A percentile compares a stretch with the other conserved stretches of the same genome.
These are phyloP conservation scores for Holotrichia oblita DNA, from an alignment of 1,140 invertebrate genomes.

Conservation along the genomic window DNA sequence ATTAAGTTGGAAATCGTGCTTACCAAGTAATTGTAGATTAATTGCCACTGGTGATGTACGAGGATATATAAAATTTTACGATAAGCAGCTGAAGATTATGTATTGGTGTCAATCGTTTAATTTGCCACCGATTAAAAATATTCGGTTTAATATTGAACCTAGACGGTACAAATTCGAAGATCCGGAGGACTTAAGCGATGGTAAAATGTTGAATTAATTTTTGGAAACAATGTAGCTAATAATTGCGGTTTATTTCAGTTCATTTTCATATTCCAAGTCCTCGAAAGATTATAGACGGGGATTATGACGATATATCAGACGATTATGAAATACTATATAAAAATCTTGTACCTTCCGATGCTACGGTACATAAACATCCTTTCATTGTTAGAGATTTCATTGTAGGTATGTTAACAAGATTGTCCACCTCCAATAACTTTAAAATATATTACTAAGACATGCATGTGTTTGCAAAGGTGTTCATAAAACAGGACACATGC, in stretches of 20 bases:
- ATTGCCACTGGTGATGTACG: slow-evolving; percentile 63
- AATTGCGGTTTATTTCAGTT: not conserved
- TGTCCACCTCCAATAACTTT: no score
- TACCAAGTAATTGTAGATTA: slow-evolving; percentile 54
- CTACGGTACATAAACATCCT: slow-evolving; percentile 59
- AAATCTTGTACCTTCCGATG: slow-evolving; percentile 60
- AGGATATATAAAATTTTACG: slow-evolving; percentile 67
- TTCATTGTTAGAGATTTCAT: slow-evolving; percentile 65
- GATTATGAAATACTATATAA: slow-evolving; percentile 50
- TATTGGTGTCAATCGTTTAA: slow-evolving; percentile 64
- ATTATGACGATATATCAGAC: slow-evolving; percentile 47
- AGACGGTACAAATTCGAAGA: slow-evolving; percentile 48
- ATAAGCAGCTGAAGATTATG: slow-evolving; percentile 64
- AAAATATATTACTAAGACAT: no score
- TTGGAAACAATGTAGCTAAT: not conserved
- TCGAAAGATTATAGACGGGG: slow-evolving; percentile 41
- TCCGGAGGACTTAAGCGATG: slow-evolving; percentile 59
- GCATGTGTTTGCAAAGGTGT: no score
- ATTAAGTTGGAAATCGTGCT: not conserved
- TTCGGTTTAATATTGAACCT: slow-evolving; percentile 64
- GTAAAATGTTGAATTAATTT: slow-evolving; percentile 8
- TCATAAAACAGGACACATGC: no score
- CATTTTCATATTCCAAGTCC: slow-evolving; percentile 34
- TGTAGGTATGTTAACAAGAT: slow-evolving; percentile 60
- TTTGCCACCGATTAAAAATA: slow-evolving; percentile 61